Conservation (phyloP, 2,888 invertebrate genomes). For the Argynnis bischoffii region DNA sequence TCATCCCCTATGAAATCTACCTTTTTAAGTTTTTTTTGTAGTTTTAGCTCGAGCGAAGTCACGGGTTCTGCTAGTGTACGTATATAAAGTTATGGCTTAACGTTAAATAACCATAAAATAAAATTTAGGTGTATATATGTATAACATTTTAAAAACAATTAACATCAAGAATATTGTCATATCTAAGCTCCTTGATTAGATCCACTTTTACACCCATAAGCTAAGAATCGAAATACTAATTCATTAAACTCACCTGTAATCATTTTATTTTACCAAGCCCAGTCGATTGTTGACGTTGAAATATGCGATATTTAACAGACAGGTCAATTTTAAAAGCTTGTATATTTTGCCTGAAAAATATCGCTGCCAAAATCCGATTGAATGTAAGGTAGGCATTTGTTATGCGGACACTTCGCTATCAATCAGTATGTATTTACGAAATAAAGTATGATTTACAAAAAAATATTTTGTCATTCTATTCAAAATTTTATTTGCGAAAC, state of each 20-base stretch:
- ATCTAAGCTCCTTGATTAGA: too few species aligned
- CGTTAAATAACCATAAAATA: too few species aligned
- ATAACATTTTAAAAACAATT: too few species aligned
- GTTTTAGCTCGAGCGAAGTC: too few species aligned
- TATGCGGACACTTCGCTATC: conserved; percentile 26
- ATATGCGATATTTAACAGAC: conserved; percentile 23
- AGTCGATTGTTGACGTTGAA: conserved; percentile 22
- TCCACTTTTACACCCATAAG: background rate
- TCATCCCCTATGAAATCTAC: too few species aligned
- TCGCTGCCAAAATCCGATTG: conserved; percentile 32
- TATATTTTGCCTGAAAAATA: conserved; percentile 28
- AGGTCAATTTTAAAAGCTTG: conserved; percentile 28
- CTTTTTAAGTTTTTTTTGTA: too few species aligned
- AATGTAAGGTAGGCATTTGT: conserved; percentile 25
- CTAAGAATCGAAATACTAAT: conserved; percentile 1
- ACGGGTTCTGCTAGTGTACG: too few species aligned
- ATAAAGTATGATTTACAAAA: background rate
- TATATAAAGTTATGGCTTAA: too few species aligned
- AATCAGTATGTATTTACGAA: conserved; percentile 14
- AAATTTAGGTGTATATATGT: too few species aligned
- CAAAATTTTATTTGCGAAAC: too few species aligned
- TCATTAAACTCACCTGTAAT: conserved; percentile 10
- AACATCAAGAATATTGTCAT: too few species aligned
- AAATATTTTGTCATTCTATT: too few species aligned
- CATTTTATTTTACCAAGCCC: conserved; percentile 3